Base-by-base conservation (phyloP, 2,797 vertebrate species). In the Sebastes kiyomatsui region DNA sequence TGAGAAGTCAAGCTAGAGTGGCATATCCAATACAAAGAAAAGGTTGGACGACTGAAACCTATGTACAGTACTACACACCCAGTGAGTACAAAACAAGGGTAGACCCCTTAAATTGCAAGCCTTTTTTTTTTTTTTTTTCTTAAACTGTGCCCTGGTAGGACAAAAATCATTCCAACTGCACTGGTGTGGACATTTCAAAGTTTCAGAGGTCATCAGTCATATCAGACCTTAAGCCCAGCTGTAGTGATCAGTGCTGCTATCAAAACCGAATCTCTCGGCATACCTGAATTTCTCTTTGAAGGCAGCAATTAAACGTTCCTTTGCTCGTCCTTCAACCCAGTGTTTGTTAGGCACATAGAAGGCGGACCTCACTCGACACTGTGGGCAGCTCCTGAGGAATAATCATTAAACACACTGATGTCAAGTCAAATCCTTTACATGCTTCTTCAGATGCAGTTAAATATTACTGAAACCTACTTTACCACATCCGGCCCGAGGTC, bases 271-370 rank as follows among this genome's bases (percentile, higher is more conserved):
- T 62, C 18, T 33, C 13, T 33, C 10, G 11, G 22, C 91, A 77
- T 90, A 98, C 98, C 97, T 94, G 16, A 92, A 97, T 85, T 91
- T 95, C 2, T 95, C 95, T 91, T 95, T 99, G 91, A 98, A 98
- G 73, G 83, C 82, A 46, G 90, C 72, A 66, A 98, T 96, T n/a
- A 98, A 79, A 3, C 84, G 80, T 73, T 96, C 93, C 87, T 99
- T 99, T 55, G 95, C 94, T n/a, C 62, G 74, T 5, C 71, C 94
- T 1, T 96, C 96, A 67, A 99, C 94, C 97, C 98, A 99, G 87
- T 95, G 96, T 55, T 96, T 96, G 92, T 95, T 90, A 1, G 97
- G 97, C 80, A 99, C 96, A 84, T 97, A 97, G 91, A 96, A 99
- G 69, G 91, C 93, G 73, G 97, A 99, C 52, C 95, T 96, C 65